Evolutionary conservation across 2,113 vertebrate species (phyloP).

Genomic region (Cyprinodon variegatus): DNA sequence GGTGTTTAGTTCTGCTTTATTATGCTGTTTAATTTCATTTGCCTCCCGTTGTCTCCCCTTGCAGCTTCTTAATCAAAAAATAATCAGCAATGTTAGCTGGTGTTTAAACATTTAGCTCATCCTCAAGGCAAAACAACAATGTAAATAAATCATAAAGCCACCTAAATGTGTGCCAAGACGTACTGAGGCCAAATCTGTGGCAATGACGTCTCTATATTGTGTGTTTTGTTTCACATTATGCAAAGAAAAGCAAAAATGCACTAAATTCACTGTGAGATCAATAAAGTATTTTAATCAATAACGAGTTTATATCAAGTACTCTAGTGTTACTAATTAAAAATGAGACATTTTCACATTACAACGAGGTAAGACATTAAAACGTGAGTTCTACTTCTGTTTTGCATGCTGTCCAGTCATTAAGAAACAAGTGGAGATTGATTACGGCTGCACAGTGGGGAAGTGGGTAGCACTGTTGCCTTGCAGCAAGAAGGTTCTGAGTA

Average conservation of each 20-base stretch:
- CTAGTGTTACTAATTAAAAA: neutral
- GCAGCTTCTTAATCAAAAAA: slow-evolving; percentile 57
- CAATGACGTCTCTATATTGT: neutral
- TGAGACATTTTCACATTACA: neutral
- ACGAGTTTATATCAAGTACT: neutral
- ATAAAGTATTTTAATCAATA: neutral
- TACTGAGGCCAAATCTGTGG: slow-evolving; percentile 14
- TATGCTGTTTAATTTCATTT: slow-evolving; percentile 63
- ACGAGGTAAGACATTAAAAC: neutral
- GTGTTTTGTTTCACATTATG: slow-evolving; percentile 16
- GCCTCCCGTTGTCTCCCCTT: slow-evolving; percentile 43
- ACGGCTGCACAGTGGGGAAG: too few species aligned
- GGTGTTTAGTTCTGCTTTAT: slow-evolving; percentile 66
- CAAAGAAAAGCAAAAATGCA: neutral
- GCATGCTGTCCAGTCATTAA: too few species aligned
- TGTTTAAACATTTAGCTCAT: slow-evolving; percentile 55
- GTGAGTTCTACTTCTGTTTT: too few species aligned
- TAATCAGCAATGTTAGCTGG: slow-evolving; percentile 56
- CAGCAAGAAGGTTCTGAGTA: too few species aligned
- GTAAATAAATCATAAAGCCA: slow-evolving; percentile 20
- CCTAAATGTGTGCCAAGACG: neutral
- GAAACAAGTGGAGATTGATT: too few species aligned
- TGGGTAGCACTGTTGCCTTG: too few species aligned
- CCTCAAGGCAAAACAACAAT: slow-evolving; percentile 40
- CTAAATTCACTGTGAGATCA: neutral